phyloP scores from a whole-genome alignment of 2,888 invertebrate species.

The Pyralis farinalis region DNA sequence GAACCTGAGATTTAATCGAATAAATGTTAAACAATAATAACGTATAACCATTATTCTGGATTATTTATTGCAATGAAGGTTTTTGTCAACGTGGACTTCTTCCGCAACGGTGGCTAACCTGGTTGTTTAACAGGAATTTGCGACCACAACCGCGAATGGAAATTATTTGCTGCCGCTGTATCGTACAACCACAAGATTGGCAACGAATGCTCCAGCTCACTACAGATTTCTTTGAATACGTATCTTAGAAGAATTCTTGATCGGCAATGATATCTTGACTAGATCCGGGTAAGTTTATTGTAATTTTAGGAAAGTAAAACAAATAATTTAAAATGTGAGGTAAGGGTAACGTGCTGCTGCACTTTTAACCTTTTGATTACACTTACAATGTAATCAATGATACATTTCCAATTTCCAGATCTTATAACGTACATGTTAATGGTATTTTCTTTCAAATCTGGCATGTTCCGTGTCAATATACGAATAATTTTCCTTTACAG shows the following conservation, averaged over 20 bases:
- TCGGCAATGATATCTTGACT: constrained; percentile 48
- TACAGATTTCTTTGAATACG: constrained; percentile 39
- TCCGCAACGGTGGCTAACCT: constrained; percentile 80
- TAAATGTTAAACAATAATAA: no score
- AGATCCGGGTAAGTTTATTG: constrained; percentile 40
- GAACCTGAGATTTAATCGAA: no score
- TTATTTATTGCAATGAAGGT: no score
- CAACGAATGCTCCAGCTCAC: constrained; percentile 31
- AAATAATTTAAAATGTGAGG: no score
- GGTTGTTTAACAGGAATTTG: constrained; percentile 49
- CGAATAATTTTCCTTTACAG: no score
- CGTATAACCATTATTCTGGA: no score
- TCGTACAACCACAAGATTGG: constrained; percentile 48
- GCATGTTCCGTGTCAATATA: background rate
- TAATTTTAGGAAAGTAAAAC: no score
- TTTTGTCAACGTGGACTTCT: constrained; percentile 81
- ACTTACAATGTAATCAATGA: no score
- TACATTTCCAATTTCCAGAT: no score
- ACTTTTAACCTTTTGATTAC: no score
- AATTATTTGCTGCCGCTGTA: constrained; percentile 50
- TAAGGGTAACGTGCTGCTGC: no score
- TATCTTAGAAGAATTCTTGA: constrained; percentile 41
- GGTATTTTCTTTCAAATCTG: background rate
- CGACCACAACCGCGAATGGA: constrained; percentile 56
- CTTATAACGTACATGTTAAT: no score